phyloP scores from a whole-genome alignment of 2,113 vertebrate species.

The Ciconia stormi region DNA sequence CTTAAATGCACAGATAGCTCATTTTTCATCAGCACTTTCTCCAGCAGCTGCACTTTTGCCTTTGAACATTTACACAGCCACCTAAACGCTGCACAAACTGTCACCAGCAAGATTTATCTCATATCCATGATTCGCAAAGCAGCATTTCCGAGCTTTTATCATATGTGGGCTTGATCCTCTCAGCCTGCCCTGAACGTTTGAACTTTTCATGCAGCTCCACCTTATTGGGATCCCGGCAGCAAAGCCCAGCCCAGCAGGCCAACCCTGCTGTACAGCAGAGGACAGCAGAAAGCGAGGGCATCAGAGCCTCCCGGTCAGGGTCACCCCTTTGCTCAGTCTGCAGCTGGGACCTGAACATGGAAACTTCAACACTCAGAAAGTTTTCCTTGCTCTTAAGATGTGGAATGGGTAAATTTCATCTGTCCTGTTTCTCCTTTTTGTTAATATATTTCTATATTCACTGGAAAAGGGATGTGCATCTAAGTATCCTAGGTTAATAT shows the following conservation, averaged over 20 bases:
- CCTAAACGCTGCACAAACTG: neutral
- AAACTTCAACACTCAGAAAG: neutral
- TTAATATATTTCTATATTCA: neutral
- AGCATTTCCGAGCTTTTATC: neutral
- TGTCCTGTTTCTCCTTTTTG: neutral
- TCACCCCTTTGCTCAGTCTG: neutral
- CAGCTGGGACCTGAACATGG: neutral
- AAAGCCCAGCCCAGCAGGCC: accelerated
- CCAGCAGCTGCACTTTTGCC: neutral
- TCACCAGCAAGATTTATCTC: neutral
- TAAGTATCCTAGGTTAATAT: neutral
- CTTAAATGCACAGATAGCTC: neutral
- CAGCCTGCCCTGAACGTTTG: neutral
- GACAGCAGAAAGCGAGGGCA: neutral
- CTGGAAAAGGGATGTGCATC: neutral
- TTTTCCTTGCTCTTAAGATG: neutral
- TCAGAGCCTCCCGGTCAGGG: neutral
- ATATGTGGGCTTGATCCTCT: neutral
- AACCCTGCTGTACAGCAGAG: neutral
- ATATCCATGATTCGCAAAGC: neutral
- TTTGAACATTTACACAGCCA: neutral
- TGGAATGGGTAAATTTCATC: neutral
- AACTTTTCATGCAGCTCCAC: neutral
- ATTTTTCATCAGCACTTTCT: neutral
- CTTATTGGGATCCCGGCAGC: neutral